These are phyloP conservation scores for Meteorus cinctellus DNA, from an alignment of 2,888 invertebrate species.

Conservation along the genomic window DNA sequence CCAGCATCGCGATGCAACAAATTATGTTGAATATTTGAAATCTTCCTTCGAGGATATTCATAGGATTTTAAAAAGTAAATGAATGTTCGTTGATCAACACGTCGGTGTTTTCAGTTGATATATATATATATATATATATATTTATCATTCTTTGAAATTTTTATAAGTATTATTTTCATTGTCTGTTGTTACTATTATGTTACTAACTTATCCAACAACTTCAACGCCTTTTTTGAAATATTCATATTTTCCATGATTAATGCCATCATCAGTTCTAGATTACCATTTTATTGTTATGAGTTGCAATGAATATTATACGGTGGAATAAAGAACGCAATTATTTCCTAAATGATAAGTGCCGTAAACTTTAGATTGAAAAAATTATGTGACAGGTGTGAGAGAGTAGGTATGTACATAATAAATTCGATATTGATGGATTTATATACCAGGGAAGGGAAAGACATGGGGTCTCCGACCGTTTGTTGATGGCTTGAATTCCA, in stretches of 20 bases:
- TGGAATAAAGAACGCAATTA: neutral
- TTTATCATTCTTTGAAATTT: conserved; percentile 35
- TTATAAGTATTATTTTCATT: conserved; percentile 38
- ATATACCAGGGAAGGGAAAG: neutral
- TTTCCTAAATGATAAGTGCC: neutral
- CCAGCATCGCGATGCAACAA: conserved; percentile 80
- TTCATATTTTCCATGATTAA: conserved; percentile 22
- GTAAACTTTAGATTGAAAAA: neutral
- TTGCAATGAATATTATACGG: neutral
- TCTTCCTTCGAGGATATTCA: conserved; percentile 83
- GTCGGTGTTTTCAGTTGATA: conserved; percentile 22
- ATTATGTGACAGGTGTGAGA: neutral
- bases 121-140: conserved; percentile 38
- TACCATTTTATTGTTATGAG: neutral
- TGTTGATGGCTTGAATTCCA: neutral
- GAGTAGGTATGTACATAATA: neutral
- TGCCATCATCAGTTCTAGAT: conserved; percentile 38
- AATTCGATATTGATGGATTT: neutral
- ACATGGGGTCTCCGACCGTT: neutral
- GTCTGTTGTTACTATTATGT: conserved; percentile 37
- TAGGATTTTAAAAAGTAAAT: conserved; percentile 64
- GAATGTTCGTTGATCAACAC: conserved; percentile 42
- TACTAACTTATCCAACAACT: conserved; percentile 40
- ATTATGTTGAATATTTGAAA: conserved; percentile 82
- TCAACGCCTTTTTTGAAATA: conserved; percentile 30